A percentile compares a stretch with the other conserved stretches of the same genome.
Conservation (phyloP, 2,797 vertebrate genomes). For the Clarias pachynema region DNA sequence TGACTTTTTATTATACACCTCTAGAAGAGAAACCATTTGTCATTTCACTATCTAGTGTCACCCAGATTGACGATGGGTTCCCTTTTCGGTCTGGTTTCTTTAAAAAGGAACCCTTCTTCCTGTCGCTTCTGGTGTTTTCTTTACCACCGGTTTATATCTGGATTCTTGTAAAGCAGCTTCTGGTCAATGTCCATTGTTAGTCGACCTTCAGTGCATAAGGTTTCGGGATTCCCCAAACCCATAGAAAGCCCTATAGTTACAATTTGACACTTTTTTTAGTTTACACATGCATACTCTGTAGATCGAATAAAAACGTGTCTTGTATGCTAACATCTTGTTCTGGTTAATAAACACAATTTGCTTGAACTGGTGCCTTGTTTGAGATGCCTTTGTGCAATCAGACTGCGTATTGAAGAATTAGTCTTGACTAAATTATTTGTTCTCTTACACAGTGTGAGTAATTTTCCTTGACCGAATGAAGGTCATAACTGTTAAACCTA, state of each 20-base stretch:
- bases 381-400: neutral
- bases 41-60: neutral
- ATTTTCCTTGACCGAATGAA: neutral
- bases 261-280: too few relatives aligned
- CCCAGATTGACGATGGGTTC: neutral
- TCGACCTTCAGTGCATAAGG: neutral
- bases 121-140: neutral
- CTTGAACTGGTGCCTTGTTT: neutral
- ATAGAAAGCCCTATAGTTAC: neutral
- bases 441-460: neutral
- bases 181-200: neutral
- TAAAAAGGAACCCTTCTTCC: neutral
- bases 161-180: neutral
- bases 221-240: neutral
- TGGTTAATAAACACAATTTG: neutral
- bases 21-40: neutral
- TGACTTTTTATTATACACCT: neutral
- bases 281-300: too few relatives aligned
- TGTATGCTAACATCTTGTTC: neutral
- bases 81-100: neutral
- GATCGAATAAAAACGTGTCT: neutral
- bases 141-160: neutral
- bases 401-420: neutral
- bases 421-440: neutral
- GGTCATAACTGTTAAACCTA: neutral